A percentile compares a stretch with the other conserved stretches of the same genome.
These are phyloP conservation scores for Hartigia nigra DNA, from an alignment of 2,888 invertebrate species.

Conservation along the genomic window DNA sequence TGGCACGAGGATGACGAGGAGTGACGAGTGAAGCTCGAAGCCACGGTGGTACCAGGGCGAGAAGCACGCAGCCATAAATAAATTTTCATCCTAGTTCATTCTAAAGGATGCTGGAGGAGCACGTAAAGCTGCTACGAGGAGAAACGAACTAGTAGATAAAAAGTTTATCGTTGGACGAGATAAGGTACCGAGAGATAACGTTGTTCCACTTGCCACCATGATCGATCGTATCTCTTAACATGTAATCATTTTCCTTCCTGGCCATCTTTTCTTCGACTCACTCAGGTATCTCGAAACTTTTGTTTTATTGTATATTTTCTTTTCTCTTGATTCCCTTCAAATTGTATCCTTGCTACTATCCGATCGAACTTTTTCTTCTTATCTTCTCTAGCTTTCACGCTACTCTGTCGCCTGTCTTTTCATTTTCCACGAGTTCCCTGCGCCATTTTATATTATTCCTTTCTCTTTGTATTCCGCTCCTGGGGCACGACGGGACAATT, in stretches of 20 bases:
- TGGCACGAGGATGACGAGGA: not conserved
- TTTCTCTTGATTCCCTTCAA: too few relatives aligned
- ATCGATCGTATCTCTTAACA: not conserved
- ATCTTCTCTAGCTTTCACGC: not conserved
- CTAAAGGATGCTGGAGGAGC: not conserved
- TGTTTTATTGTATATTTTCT: too few relatives aligned
- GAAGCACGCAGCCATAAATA: not conserved
- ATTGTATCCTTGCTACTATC: too few relatives aligned
- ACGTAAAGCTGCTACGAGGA: not conserved
- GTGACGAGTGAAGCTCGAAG: not conserved
- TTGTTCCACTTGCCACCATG: not conserved
- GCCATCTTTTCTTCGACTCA: not conserved
- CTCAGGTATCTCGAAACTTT: too few relatives aligned
- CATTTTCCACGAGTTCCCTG: conserved; percentile 13
- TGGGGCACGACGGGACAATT: conserved; percentile 26
- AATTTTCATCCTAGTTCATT: not conserved
- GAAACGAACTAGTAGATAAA: not conserved
- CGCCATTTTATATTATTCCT: conserved; percentile 10
- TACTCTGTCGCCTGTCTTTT: conserved; percentile 3
- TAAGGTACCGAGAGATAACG: not conserved
- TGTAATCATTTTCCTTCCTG: not conserved
- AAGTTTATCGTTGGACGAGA: not conserved
- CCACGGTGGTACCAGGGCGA: not conserved
- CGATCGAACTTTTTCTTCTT: not conserved
- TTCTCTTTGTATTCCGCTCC: conserved; percentile 31